Percentiles rank a stretch among this genome's conserved stretches.
These are phyloP conservation scores for Meloidogyne exigua DNA, from an alignment of 1,140 invertebrate species.

Conservation along the genomic window DNA sequence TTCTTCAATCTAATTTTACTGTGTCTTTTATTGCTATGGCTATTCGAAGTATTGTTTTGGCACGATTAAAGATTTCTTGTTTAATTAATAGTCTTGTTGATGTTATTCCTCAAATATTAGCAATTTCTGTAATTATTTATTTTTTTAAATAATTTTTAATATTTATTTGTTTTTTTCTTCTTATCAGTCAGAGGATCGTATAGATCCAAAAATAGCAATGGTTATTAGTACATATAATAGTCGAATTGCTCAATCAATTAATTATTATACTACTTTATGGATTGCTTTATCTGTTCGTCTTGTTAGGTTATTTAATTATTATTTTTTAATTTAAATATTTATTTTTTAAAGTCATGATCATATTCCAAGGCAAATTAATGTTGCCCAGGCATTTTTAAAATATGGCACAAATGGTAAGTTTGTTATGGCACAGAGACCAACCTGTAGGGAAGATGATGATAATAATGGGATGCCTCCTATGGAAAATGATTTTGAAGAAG, in stretches of 20 bases:
- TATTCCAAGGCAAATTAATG: constrained; percentile 4
- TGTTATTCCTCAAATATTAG: constrained; percentile 35
- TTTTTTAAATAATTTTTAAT: not conserved
- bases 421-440: not conserved
- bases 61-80: constrained; percentile 37
- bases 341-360: constrained; percentile 18
- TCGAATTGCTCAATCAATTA: constrained; percentile 25
- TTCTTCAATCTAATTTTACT: constrained; percentile 40
- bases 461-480: not conserved
- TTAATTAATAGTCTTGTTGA: constrained; percentile 32
- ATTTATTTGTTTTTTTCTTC: not conserved
- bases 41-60: constrained; percentile 35
- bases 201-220: constrained; percentile 31
- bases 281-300: constrained; percentile 35
- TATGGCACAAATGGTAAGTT: constrained; percentile 3
- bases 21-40: constrained; percentile 33
- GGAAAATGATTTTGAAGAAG: not conserved
- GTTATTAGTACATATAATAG: constrained; percentile 30
- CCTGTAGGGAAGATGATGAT: not conserved
- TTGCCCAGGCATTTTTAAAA: constrained; percentile 24
- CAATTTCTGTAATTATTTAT: constrained; percentile 27
- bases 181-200: constrained; percentile 21
- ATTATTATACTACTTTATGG: constrained; percentile 34
- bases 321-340: not conserved
- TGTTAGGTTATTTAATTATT: constrained; percentile 14